Evolutionary conservation across 1,140 invertebrate species (phyloP).

Genomic region (Cydia splendana): DNA sequence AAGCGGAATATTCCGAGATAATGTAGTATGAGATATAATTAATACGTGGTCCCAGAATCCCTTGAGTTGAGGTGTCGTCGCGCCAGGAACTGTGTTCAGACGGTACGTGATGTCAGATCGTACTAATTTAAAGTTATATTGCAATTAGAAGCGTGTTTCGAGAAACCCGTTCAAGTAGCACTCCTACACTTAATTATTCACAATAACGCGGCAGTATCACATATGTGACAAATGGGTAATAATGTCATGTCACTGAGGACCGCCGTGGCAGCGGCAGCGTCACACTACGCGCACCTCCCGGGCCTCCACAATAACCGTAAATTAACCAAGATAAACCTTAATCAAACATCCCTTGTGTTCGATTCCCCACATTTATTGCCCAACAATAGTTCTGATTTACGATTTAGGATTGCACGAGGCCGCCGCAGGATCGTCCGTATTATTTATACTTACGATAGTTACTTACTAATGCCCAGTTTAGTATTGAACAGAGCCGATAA

Average conservation of each 20-base stretch:
- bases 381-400: slow-evolving; percentile 77
- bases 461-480: slow-evolving; percentile 39
- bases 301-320: slow-evolving; percentile 61
- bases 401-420: slow-evolving; percentile 61
- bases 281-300: slow-evolving; percentile 17
- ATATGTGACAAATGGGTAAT: slow-evolving; percentile 31
- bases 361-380: slow-evolving; percentile 66
- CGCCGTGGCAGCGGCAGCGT: neutral
- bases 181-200: slow-evolving; percentile 35
- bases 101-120: neutral
- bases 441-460: slow-evolving; percentile 55
- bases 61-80: neutral
- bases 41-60: neutral
- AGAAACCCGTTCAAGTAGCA: slow-evolving; percentile 17
- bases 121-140: slow-evolving; percentile 31
- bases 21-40: neutral
- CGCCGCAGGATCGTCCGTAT: slow-evolving; percentile 55
- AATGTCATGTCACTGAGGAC: slow-evolving; percentile 20
- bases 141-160: slow-evolving; percentile 20
- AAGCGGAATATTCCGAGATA: neutral
- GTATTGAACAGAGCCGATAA: slow-evolving; percentile 31
- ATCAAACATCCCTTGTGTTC: slow-evolving; percentile 72
- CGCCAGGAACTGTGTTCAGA: neutral
- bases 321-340: slow-evolving; percentile 75
- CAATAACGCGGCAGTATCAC: neutral